A percentile compares a stretch with the other conserved stretches of the same genome.
Evolutionary conservation across 1,140 invertebrate genomes (phyloP).

Genomic region (Drosophila bocki): DNA sequence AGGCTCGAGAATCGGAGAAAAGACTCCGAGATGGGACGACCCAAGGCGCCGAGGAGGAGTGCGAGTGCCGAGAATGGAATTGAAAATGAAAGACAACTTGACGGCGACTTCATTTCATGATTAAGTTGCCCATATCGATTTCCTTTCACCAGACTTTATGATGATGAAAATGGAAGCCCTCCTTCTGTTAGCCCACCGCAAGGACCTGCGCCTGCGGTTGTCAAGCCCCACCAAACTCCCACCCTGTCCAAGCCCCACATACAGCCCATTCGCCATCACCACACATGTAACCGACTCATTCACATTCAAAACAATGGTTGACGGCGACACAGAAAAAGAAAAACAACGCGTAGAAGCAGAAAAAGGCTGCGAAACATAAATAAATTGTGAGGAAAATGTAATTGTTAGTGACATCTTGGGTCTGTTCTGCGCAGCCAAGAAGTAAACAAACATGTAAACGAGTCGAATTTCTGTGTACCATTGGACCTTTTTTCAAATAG

Average conservation of each 20-base stretch:
- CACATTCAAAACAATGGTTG: conserved; percentile 70
- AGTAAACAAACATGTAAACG: conserved; percentile 62
- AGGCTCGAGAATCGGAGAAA: conserved; percentile 40
- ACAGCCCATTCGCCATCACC: conserved; percentile 13
- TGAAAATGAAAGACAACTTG: conserved; percentile 77
- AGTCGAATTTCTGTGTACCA: not conserved
- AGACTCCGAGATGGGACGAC: not conserved
- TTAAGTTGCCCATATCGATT: conserved; percentile 80
- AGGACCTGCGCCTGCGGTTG: conserved; percentile 69
- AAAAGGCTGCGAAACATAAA: conserved; percentile 68
- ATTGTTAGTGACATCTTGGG: conserved; percentile 73
- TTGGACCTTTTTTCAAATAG: conserved; percentile 12
- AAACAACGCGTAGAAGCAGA: conserved; percentile 10
- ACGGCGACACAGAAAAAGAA: conserved; percentile 11
- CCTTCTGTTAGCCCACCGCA: conserved; percentile 43
- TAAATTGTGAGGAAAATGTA: conserved; percentile 73
- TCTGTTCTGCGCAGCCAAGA: conserved; percentile 31
- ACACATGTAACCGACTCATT: conserved; percentile 54
- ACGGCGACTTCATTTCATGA: conserved; percentile 78
- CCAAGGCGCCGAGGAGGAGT: not conserved
- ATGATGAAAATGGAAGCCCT: conserved; percentile 78
- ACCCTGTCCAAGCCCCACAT: conserved; percentile 11
- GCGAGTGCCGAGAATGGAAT: conserved; percentile 47
- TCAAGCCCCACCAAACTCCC: conserved; percentile 41
- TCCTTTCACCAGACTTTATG: conserved; percentile 75